Evolutionary conservation across 1,140 invertebrate genomes (phyloP), one percentile per base, ranked within the genome.

Genomic region (Brachionus plicatilis): DNA sequence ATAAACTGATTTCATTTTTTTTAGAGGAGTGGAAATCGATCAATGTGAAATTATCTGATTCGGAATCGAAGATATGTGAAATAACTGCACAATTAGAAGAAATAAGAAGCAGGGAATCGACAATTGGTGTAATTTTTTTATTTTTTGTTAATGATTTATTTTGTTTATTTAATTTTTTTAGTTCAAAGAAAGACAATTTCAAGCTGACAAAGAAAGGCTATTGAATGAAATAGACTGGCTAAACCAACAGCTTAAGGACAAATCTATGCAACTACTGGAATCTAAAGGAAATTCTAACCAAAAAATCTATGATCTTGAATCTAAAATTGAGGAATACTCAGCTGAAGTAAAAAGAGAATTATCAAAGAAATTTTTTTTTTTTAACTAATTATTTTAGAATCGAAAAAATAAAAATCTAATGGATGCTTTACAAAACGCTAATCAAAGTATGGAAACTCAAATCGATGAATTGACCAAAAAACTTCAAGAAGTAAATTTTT

Each of bases 261-360:
- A 82, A 82, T 82, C 79, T 12, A 82, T 68, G 33, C 79, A 82
- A 17, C 12, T 82, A 11, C 33, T 82, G 7, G 79, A 82, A 0
- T 20, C 65, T 11, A 82, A 68, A 82, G 79, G 53, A 43, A 60
- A 45, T 47, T 17, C 65, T 5, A 90, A 89, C 84, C 87, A 87
- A 80, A 87, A 87, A 29, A 96, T 96, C 90, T 95, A 93, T 90
- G 93, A 94, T 90, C 94, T 94, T 6, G 88, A 96, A 29, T 92
- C 92, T 17, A 92, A 93, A 70, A 91, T 93, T 75, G 94, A 95
- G 89, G 95, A 95, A 90, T 90, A 95, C 20, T 87, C 90, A 93
- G n/a, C 90, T 95, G 65, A 93, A 95, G 86, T 93, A 94, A 88
- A 94, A 96, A 89, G 92, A 92, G 85, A 88, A 90, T 11, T 91